Conservation (phyloP, 2,113 vertebrate genomes). For the Lutjanus erythropterus region DNA sequence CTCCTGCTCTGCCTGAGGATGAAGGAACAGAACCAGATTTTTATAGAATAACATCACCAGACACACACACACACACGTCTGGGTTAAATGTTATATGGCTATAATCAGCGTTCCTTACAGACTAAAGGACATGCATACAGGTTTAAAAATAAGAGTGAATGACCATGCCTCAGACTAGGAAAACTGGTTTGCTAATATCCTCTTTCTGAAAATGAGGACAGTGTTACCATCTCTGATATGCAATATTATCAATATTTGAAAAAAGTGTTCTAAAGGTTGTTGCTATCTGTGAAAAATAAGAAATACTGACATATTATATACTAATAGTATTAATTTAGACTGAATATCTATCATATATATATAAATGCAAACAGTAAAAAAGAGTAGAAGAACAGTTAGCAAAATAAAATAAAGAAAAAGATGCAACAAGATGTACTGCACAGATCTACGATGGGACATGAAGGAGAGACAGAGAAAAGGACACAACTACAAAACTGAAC, state of each 20-base stretch:
- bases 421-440: not conserved
- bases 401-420: too few relatives aligned
- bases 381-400: too few relatives aligned
- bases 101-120: not conserved
- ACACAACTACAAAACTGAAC: conserved; percentile 12
- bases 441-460: not conserved
- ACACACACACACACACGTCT: not conserved
- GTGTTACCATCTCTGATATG: not conserved
- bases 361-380: too few relatives aligned
- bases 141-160: not conserved
- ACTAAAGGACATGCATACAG: not conserved
- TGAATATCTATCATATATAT: too few relatives aligned
- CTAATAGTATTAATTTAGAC: too few relatives aligned
- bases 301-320: too few relatives aligned
- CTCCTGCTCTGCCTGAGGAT: conserved; percentile 93
- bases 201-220: not conserved
- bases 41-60: not conserved
- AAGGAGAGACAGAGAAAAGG: not conserved
- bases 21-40: not conserved
- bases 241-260: not conserved
- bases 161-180: not conserved
- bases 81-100: too few relatives aligned
- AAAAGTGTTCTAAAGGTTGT: too few relatives aligned
- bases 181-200: not conserved
- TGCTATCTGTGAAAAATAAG: too few relatives aligned